These are phyloP conservation scores for Cactoblastis cactorum DNA, from an alignment of 2,888 invertebrate species.

Conservation along the genomic window DNA sequence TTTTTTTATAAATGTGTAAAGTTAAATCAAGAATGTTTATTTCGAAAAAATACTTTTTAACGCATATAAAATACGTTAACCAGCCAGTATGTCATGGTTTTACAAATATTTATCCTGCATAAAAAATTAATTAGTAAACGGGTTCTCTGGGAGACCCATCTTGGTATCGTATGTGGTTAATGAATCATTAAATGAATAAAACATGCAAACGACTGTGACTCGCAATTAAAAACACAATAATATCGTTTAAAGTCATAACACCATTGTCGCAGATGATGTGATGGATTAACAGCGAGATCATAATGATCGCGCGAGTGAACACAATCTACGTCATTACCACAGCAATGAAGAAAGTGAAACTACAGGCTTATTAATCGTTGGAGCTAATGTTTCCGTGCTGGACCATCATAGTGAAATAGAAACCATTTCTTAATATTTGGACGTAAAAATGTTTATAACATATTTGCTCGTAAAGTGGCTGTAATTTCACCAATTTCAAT, in stretches of 20 bases:
- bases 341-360: slow-evolving; percentile 5
- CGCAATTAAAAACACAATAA: neutral
- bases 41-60: too few species aligned
- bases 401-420: neutral
- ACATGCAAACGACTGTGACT: neutral
- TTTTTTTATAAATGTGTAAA: too few species aligned
- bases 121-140: too few species aligned
- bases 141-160: too few species aligned
- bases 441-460: neutral
- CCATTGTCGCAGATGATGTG: neutral
- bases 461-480: too few species aligned
- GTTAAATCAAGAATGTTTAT: too few species aligned
- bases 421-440: neutral
- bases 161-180: too few species aligned
- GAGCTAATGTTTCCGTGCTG: slow-evolving; percentile 4
- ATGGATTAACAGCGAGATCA: neutral
- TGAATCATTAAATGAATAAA: too few species aligned
- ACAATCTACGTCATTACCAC: slow-evolving; percentile 4
- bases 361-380: neutral
- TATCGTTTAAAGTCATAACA: neutral
- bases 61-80: too few species aligned
- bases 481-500: too few species aligned
- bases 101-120: too few species aligned
- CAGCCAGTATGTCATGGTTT: too few species aligned
- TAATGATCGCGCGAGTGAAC: neutral